Percentiles rank a stretch among this genome's conserved stretches.
phyloP scores from a whole-genome alignment of 2,113 vertebrate genomes.

The Phycodurus eques region DNA sequence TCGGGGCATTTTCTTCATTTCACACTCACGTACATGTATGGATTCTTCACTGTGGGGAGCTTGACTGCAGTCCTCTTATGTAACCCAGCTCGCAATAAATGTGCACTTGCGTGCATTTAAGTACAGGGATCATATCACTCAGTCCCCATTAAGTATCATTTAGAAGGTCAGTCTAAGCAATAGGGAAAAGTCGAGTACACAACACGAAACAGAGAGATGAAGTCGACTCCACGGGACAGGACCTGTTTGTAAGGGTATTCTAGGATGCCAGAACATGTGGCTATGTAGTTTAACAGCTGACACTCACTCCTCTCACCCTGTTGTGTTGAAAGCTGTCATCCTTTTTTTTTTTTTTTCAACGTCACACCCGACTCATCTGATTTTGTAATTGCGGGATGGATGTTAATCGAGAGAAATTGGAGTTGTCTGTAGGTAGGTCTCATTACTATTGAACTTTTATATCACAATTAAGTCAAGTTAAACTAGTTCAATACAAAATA shows the following conservation, averaged over 20 bases:
- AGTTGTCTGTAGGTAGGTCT: neutral
- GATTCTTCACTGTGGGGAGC: slow-evolving; percentile 11
- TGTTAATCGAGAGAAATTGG: no score
- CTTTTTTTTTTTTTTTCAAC: no score
- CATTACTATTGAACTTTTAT: neutral
- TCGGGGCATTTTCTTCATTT: slow-evolving; percentile 5
- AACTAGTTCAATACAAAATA: no score
- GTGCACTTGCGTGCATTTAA: slow-evolving; percentile 28
- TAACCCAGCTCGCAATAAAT: slow-evolving; percentile 53
- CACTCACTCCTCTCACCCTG: neutral
- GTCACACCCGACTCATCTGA: neutral
- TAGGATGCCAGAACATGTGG: neutral
- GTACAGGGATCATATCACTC: neutral
- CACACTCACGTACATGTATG: slow-evolving; percentile 1
- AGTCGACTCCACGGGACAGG: no score
- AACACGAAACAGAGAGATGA: neutral
- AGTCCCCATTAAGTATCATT: neutral
- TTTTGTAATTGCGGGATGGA: neutral
- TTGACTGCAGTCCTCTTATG: slow-evolving; percentile 64
- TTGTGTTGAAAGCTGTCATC: no score
- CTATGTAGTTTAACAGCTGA: slow-evolving; percentile 4
- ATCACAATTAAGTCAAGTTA: neutral
- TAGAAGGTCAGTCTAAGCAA: neutral
- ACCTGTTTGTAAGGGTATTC: neutral
- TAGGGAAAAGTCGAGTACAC: neutral